phyloP scores from a whole-genome alignment of 2,113 vertebrate genomes.

The Galbula dea region DNA sequence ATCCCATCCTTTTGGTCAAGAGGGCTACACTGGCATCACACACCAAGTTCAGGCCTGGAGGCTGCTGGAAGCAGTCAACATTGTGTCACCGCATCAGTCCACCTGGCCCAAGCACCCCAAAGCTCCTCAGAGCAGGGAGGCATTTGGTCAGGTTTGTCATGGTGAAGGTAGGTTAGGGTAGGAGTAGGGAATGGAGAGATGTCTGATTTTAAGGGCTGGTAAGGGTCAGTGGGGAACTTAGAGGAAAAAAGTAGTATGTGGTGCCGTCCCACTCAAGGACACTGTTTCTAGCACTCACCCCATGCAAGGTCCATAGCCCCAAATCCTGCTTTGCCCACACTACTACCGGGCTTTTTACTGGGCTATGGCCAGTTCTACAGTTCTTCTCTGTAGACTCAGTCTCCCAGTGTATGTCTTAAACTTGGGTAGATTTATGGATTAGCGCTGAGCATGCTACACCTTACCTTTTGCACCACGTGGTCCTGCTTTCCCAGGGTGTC shows the following conservation, averaged over 20 bases:
- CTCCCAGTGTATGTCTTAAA: neutral
- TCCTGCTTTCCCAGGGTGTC: neutral
- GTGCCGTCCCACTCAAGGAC: neutral
- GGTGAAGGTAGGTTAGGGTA: neutral
- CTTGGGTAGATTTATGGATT: neutral
- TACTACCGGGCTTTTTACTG: neutral
- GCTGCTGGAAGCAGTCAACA: neutral
- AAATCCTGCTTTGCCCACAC: neutral
- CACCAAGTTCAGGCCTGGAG: fast-evolving
- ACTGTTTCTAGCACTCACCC: neutral
- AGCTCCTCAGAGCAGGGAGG: neutral
- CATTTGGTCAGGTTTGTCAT: neutral
- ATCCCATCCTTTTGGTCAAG: neutral
- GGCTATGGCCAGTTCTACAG: neutral
- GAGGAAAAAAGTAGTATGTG: neutral
- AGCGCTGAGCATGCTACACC: neutral
- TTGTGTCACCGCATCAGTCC: neutral
- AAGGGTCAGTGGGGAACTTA: neutral
- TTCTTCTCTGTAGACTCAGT: neutral
- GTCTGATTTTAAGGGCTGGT: neutral
- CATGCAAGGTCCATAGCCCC: neutral
- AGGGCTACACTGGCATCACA: neutral
- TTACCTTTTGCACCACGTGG: constrained; percentile 30
- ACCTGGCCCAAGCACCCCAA: neutral
- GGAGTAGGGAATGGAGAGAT: neutral